Percentiles rank a stretch among this genome's conserved stretches.
Conservation (phyloP, 2,888 invertebrate species). For the Caenorhabditis sulstoni region DNA sequence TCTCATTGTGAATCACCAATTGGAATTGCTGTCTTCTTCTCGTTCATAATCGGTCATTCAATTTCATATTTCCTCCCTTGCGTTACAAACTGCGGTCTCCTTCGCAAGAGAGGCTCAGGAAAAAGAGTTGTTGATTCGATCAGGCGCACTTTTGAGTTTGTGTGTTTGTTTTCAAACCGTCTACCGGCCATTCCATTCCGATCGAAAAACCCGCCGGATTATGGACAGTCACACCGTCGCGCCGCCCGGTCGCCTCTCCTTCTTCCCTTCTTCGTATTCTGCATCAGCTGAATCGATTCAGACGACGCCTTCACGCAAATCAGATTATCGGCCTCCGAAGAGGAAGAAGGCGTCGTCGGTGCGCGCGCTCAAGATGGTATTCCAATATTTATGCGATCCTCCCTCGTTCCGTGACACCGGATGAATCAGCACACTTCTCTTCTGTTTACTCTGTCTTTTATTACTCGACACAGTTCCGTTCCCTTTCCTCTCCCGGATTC, state of each 20-base stretch:
- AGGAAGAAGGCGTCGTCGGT: not conserved
- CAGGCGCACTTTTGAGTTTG: conserved; percentile 19
- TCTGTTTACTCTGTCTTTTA: conserved; percentile 35
- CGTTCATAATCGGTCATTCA: conserved; percentile 3
- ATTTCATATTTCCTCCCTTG: not conserved
- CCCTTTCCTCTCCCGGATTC: not conserved
- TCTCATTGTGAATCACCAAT: not conserved
- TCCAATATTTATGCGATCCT: conserved; percentile 23
- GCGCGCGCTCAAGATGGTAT: conserved; percentile 16
- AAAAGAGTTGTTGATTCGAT: conserved; percentile 23
- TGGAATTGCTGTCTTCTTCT: not conserved
- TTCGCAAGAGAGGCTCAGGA: not conserved
- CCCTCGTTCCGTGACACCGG: conserved; percentile 10
- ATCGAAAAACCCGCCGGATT: conserved; percentile 47
- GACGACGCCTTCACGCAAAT: conserved; percentile 20
- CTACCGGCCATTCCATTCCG: conserved; percentile 19
- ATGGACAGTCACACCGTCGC: conserved; percentile 30
- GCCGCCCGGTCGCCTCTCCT: not conserved
- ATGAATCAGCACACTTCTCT: conserved; percentile 34
- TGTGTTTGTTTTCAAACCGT: conserved; percentile 26
- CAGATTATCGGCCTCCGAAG: conserved; percentile 22
- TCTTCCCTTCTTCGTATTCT: not conserved
- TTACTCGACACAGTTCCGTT: conserved; percentile 31
- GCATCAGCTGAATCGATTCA: conserved; percentile 13
- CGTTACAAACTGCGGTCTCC: conserved; percentile 10